Percentiles rank a stretch among this genome's conserved stretches.
Conservation (phyloP, 1,140 invertebrate genomes). For the Drosophila funebris region DNA sequence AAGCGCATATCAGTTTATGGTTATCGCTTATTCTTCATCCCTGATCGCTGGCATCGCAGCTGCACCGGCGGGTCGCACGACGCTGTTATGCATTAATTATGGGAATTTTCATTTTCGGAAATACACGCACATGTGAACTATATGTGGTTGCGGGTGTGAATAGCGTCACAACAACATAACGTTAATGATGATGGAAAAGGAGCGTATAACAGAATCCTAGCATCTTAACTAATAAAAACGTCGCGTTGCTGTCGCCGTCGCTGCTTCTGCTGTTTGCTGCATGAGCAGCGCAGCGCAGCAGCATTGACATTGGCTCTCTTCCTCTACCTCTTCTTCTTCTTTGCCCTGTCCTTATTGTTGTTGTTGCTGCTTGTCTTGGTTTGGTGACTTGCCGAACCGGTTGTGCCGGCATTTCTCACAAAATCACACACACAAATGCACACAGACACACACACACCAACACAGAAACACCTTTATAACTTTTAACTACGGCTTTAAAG, state of each 20-base stretch:
- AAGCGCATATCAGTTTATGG: conserved; percentile 3
- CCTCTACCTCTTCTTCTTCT: conserved; percentile 18
- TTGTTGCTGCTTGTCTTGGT: conserved; percentile 48
- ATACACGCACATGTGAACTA: conserved; percentile 11
- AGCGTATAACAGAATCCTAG: conserved; percentile 8
- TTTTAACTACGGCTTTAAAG: conserved; percentile 52
- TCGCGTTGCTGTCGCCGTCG: neutral
- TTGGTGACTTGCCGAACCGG: conserved; percentile 76
- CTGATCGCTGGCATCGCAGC: conserved; percentile 23
- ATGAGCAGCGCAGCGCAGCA: conserved; percentile 26
- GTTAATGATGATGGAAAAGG: neutral
- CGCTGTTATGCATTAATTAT: conserved; percentile 72
- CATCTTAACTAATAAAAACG: conserved; percentile 17
- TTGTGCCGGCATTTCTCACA: conserved; percentile 72
- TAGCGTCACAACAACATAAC: neutral
- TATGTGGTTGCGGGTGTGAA: conserved; percentile 5
- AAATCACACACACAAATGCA: conserved; percentile 34
- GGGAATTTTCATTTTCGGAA: conserved; percentile 58
- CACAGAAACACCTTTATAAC: conserved; percentile 29
- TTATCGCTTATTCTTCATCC: conserved; percentile 29
- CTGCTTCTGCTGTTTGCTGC: neutral
- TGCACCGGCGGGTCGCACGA: conserved; percentile 17
- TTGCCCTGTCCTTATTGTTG: conserved; percentile 27
- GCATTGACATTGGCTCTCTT: conserved; percentile 42
- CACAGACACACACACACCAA: conserved; percentile 32